Evolutionary conservation across 2,113 vertebrate species (phyloP), one percentile per base, ranked within the genome.

Genomic region (Telmatochromis sp.): DNA sequence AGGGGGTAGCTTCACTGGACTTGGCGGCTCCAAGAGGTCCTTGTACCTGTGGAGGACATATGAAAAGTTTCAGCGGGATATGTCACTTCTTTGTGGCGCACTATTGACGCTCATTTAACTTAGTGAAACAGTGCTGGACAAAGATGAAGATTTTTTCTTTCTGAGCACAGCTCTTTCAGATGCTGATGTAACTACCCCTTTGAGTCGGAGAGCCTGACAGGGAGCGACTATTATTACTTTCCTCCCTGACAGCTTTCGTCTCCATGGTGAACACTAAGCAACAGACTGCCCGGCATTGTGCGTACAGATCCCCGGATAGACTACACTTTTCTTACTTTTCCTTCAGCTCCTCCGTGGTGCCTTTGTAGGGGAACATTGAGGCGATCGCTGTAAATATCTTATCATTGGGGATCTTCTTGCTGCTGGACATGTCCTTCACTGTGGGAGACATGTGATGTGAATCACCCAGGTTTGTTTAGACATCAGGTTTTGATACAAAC

Each of bases 361-460:
- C 98, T 28, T 98, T 99, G 90, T 99, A 98, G 5, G 99, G 99
- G 84, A 99, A 99, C 98, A 99, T 99, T 0, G 98, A 98, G 49
- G 99, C 98, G 75, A 99, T 99, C 49, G 98, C 99, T 54, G 96
- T 98, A 95, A 99, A 99, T 94, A 99, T 99, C 96, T 99, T 98
- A 92, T 99, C 98, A 5, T 96, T 97, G 55, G 98, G 98, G 81
- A 98, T 97, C 70, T 97, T 97, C 94, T 98, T 98, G 96, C 95
- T 97, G 35, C 94, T 89, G 88, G 96, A 95, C 86, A 96, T 92
- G 87, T 99, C 98, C 93, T 91, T 97, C 85, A 96, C 98, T 99
- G 83, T 82, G 51, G 90, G 55, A 86, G 42, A 93, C 51, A 63
- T 83, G 68, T 82, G 40, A 86, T 26, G 28, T 3, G 87, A 83